These are phyloP conservation scores for Limonius californicus DNA, from an alignment of 1,140 invertebrate species.

Conservation along the genomic window DNA sequence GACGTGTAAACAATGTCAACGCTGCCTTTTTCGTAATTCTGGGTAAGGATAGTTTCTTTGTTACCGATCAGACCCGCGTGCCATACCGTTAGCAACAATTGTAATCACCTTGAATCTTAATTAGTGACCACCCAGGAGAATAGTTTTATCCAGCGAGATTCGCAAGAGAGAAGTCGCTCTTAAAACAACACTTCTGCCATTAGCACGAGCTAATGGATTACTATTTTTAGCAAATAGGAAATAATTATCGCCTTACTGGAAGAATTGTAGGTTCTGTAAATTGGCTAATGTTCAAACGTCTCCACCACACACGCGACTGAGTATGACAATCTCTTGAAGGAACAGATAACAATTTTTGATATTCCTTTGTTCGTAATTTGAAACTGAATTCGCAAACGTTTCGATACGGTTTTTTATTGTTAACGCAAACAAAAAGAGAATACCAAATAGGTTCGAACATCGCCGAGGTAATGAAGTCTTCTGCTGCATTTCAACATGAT, in stretches of 20 bases:
- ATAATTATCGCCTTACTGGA: background rate
- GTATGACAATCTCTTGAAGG: too few relatives aligned
- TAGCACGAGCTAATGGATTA: slow-evolving; percentile 43
- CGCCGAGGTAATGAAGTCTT: too few relatives aligned
- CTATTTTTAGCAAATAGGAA: slow-evolving; percentile 36
- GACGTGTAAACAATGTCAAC: slow-evolving; percentile 38
- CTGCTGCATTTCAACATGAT: too few relatives aligned
- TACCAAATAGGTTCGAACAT: too few relatives aligned
- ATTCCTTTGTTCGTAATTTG: too few relatives aligned
- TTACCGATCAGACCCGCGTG: slow-evolving; percentile 35
- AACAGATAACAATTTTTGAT: too few relatives aligned
- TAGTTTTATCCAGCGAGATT: slow-evolving; percentile 35
- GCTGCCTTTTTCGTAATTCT: slow-evolving; percentile 45
- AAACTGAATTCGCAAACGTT: too few relatives aligned
- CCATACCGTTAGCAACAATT: slow-evolving; percentile 45
- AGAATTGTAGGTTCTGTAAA: too few relatives aligned
- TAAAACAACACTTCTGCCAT: slow-evolving; percentile 40
- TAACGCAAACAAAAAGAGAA: too few relatives aligned
- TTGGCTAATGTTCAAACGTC: too few relatives aligned
- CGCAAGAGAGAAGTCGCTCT: slow-evolving; percentile 34
- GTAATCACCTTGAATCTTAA: slow-evolving; percentile 46
- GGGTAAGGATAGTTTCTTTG: slow-evolving; percentile 42
- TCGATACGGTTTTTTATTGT: too few relatives aligned
- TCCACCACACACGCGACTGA: too few relatives aligned
- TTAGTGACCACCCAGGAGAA: slow-evolving; percentile 45